Base-by-base conservation (phyloP, 1,140 invertebrate species). In the Drosophila rufa region DNA sequence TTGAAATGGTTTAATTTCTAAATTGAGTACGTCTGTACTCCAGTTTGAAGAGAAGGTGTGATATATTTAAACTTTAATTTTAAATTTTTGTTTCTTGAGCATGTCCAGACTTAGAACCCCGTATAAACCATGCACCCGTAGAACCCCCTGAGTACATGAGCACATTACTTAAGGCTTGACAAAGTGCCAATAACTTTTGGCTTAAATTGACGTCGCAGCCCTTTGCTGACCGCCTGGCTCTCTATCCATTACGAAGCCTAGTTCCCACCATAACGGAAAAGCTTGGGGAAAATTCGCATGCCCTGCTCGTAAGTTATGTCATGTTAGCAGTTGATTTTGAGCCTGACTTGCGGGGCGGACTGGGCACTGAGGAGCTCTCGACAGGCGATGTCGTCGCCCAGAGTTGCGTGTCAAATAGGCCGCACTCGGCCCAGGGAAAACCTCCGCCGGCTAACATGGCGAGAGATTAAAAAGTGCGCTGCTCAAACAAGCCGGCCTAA, bases 271-370 rank as follows among this genome's bases (percentile, higher is more conserved):
- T 82, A 82, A 82, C 80, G 51, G 43, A 48, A 73, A 71, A 50
- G 27, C 14, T 22, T 25, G 27, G 43, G 46, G 57, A 60, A 77
- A 69, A 79, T 89, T 89, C 80, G 85, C 85, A 89, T 89, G 85
- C 40, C 60, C 70, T 45, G 67, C 48, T 77, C 75, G 82, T 82
- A 89, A 85, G 85, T 91, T 90, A 86, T 90, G 86, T 84, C 86
- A 91, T 90, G 86, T 90, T 90, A 86, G 81, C 82, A 90, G 85
- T 91, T 90, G 85, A 90, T 90, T 90, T 75, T 81, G 46, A 75
- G 59, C 59, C 69, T 45, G 60, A 73, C 77, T 79, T 45, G 53
- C 22, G 43, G 40, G 77, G 64, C 59, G 67, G 67, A 53, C 68
- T 36, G 2, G 9, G 33, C 74, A 12, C 45, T 27, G 53, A 22